Conservation (phyloP, 1,140 invertebrate species). For the Agraylea sexmaculata region DNA sequence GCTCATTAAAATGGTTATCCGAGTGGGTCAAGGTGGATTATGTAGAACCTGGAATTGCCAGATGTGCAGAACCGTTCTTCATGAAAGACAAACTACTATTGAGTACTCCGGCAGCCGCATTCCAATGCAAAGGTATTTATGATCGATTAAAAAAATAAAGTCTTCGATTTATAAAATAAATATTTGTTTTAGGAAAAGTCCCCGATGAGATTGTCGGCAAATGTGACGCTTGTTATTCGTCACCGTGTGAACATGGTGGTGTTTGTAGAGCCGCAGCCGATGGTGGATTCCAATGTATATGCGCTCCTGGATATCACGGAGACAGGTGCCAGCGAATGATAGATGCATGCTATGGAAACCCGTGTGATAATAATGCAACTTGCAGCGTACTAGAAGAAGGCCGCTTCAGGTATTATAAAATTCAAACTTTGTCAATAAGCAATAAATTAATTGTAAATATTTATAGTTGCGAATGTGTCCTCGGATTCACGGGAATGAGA, state of each 20-base stretch:
- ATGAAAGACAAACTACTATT: constrained; percentile 93
- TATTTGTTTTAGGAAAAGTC: constrained; percentile 36
- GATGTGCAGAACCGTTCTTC: constrained; percentile 75
- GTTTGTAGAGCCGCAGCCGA: constrained; percentile 60
- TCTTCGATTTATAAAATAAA: neutral
- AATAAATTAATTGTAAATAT: neutral
- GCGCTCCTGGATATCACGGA: constrained; percentile 84
- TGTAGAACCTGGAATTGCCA: constrained; percentile 93
- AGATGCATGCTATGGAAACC: constrained; percentile 92
- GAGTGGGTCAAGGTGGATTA: constrained; percentile 95
- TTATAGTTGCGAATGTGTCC: constrained; percentile 69
- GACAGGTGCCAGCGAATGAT: constrained; percentile 87
- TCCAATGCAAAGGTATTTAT: constrained; percentile 72
- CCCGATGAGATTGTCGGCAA: constrained; percentile 74
- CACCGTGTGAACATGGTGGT: constrained; percentile 83
- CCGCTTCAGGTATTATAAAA: constrained; percentile 58
- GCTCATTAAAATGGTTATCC: constrained; percentile 87
- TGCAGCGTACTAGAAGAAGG: constrained; percentile 86
- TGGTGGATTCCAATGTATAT: constrained; percentile 64
- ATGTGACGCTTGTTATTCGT: constrained; percentile 83
- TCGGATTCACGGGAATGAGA: constrained; percentile 79
- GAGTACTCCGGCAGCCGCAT: constrained; percentile 76
- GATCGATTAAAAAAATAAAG: neutral
- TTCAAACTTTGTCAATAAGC: constrained; percentile 2
- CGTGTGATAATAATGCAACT: constrained; percentile 75